phyloP scores from a whole-genome alignment of 1,140 invertebrate species.

The Drosophila bifasciata region DNA sequence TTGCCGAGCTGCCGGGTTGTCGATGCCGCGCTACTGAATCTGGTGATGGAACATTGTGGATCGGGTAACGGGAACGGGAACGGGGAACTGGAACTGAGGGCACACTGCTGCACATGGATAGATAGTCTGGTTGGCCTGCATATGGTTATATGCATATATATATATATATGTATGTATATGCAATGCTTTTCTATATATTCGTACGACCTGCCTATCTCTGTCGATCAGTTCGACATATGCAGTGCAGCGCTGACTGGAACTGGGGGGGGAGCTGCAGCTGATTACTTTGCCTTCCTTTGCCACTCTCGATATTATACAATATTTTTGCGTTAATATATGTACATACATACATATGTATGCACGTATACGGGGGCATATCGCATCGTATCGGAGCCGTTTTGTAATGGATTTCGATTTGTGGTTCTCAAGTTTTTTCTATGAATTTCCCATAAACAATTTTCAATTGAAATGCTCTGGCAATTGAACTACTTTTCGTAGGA shows the following conservation, averaged over 20 bases:
- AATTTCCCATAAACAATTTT: slow-evolving; percentile 75
- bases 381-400: slow-evolving; percentile 46
- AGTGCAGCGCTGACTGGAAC: slow-evolving; percentile 26
- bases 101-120: slow-evolving; percentile 8
- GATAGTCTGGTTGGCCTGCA: slow-evolving; percentile 37
- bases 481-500: slow-evolving; percentile 71
- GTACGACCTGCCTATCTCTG: slow-evolving; percentile 60
- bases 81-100: not conserved
- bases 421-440: slow-evolving; percentile 72
- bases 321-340: slow-evolving; percentile 63
- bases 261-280: slow-evolving; percentile 43
- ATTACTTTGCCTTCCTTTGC: slow-evolving; percentile 36
- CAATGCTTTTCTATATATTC: no score
- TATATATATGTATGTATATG: slow-evolving; percentile 23
- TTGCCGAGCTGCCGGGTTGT: slow-evolving; percentile 48
- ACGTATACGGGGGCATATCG: not conserved
- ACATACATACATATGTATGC: not conserved
- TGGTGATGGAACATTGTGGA: not conserved
- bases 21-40: not conserved
- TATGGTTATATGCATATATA: slow-evolving; percentile 40
- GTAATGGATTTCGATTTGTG: slow-evolving; percentile 71
- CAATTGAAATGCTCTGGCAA: slow-evolving; percentile 70
- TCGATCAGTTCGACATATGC: slow-evolving; percentile 61
- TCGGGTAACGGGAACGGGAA: not conserved
- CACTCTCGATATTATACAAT: slow-evolving; percentile 71